Evolutionary conservation across 2,888 invertebrate species (phyloP).

Genomic region (Cheilosia vernalis): DNA sequence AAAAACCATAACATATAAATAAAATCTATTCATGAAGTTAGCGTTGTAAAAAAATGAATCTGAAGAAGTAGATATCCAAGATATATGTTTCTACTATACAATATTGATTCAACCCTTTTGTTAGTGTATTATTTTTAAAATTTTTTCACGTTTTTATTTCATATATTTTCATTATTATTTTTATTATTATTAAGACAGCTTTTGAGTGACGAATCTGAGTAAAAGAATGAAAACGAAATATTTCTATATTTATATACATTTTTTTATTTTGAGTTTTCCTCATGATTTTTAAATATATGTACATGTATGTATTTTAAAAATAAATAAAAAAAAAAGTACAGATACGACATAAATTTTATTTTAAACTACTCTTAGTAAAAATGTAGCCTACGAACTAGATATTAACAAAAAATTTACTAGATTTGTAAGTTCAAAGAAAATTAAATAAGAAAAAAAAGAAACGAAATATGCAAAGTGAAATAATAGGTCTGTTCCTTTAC

Average conservation of each 20-base stretch:
- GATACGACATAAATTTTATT: slow-evolving; percentile 24
- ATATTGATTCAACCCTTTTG: slow-evolving; percentile 34
- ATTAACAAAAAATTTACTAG: slow-evolving; percentile 45
- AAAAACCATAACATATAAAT: slow-evolving; percentile 17
- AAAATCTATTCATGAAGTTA: slow-evolving; percentile 41
- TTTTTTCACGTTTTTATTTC: slow-evolving; percentile 34
- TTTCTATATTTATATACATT: slow-evolving; percentile 68
- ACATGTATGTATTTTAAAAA: slow-evolving; percentile 48
- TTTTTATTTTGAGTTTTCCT: slow-evolving; percentile 46
- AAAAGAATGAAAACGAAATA: slow-evolving; percentile 12
- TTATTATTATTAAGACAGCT: slow-evolving; percentile 40
- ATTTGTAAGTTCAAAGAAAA: slow-evolving; percentile 59
- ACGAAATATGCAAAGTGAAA: slow-evolving; percentile 27
- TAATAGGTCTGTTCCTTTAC: slow-evolving; percentile 6
- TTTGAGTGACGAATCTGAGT: slow-evolving; percentile 41
- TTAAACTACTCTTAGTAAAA: slow-evolving; percentile 55
- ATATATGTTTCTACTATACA: slow-evolving; percentile 46
- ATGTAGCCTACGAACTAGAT: slow-evolving; percentile 48
- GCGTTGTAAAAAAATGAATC: slow-evolving; percentile 52
- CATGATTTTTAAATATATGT: slow-evolving; percentile 49
- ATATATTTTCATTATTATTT: slow-evolving; percentile 31
- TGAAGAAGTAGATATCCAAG: slow-evolving; percentile 60
- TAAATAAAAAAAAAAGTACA: slow-evolving; percentile 38
- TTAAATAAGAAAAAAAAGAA: slow-evolving; percentile 39
- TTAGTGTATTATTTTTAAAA: slow-evolving; percentile 52